Evolutionary conservation across 1,140 invertebrate species (phyloP), one percentile per base, ranked within the genome.

Genomic region (Euwallacea fornicatus): DNA sequence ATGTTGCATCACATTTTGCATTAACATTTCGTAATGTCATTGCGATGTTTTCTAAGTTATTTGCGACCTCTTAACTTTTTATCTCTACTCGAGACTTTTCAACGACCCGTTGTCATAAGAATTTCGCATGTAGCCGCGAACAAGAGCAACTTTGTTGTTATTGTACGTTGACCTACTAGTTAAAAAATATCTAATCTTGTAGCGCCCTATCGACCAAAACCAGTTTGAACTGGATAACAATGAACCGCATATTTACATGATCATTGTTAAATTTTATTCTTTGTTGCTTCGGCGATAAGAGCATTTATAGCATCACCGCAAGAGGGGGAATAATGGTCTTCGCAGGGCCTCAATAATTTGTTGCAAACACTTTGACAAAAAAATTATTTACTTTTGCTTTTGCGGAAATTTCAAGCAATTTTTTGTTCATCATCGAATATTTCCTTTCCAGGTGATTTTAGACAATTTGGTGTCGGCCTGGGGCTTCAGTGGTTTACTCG

Each of bases 401-500:
- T 50, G 9, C 2, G 46, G 7, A 2, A 11, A 13, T 11, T 13
- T 2, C 46, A 50, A 11, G 46, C 6, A 50, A 50, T 50, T 50
- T 50, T 50, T 3, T 11, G 13, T 42, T 60, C 47, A 53, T n/a
- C 69, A 61, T n/a, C 8, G 6, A 11, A 10, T 46, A 13, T 33
- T 66, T 76, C 72, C 66, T 68, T 82, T 78, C 16, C 79, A 90
- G 88, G 87, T 89, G 21, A 83, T 93, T 46, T 75, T 89, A 0
- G 81, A 85, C 73, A 88, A 88, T 61, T 77, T 92, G 2, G 71
- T 93, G 3, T 81, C 86, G 69, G 73, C 78, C 2, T 90, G 89
- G 86, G 87, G 88, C 53, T 83, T 85, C 41, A 81, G 86, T 0
- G 86, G 86, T 7, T 81, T 93, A 42, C 80, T 86, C 42, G 77